Conservation (phyloP, 2,888 invertebrate species). For the Mycalesis mineus region DNA sequence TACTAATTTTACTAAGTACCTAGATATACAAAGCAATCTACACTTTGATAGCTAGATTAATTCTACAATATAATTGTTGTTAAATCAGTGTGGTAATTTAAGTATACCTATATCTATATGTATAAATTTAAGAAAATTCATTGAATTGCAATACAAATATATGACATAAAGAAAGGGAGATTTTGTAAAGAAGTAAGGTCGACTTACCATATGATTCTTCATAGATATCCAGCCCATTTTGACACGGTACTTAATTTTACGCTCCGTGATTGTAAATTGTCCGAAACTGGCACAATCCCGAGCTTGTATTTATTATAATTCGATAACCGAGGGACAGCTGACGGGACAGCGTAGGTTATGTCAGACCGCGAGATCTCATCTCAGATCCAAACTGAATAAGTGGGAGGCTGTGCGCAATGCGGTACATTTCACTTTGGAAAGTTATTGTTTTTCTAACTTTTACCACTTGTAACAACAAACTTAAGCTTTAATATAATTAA, state of each 20-base stretch:
- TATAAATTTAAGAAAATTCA: too few species aligned
- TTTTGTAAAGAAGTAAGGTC: neutral
- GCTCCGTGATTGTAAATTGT: constrained; percentile 47
- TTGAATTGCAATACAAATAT: too few species aligned
- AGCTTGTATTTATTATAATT: neutral
- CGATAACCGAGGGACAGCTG: constrained; percentile 17
- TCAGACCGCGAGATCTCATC: constrained; percentile 62
- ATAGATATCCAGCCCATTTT: constrained; percentile 76
- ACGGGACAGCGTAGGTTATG: constrained; percentile 55
- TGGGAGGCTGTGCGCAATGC: constrained; percentile 77
- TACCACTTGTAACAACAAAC: neutral
- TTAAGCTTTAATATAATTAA: neutral
- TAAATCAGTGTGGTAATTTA: too few species aligned
- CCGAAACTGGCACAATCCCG: neutral
- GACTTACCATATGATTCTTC: constrained; percentile 75
- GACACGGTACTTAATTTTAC: constrained; percentile 55
- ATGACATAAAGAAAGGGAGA: too few species aligned
- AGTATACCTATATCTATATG: too few species aligned
- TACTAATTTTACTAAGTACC: too few species aligned
- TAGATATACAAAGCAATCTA: too few species aligned
- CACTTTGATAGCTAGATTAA: too few species aligned
- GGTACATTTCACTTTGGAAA: constrained; percentile 53
- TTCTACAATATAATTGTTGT: too few species aligned
- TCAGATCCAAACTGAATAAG: constrained; percentile 62
- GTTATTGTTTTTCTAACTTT: constrained; percentile 17